These are phyloP conservation scores for rat (Rattus norvegicus) DNA, from an alignment of 2,113 vertebrate species.

Conservation along the genomic window DNA sequence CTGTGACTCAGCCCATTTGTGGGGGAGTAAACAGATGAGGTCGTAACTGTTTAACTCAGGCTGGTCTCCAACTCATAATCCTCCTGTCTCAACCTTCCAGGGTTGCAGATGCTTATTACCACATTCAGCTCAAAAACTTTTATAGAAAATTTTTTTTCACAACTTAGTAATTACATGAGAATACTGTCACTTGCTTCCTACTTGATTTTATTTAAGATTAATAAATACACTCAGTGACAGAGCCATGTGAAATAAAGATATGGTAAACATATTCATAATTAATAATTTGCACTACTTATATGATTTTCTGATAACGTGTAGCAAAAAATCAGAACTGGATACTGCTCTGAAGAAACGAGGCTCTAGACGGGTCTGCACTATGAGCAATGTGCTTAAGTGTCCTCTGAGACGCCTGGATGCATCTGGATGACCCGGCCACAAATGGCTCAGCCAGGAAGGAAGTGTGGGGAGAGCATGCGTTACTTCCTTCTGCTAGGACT, in stretches of 20 bases:
- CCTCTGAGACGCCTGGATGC: conserved; percentile 67
- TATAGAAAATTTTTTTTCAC: background rate
- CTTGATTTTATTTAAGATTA: background rate
- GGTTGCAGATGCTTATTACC: background rate
- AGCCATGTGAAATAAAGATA: conserved; percentile 21
- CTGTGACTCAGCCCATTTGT: background rate
- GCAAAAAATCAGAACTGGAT: background rate
- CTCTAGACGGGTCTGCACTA: background rate
- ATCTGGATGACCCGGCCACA: conserved; percentile 73
- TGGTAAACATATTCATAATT: background rate
- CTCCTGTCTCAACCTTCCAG: background rate
- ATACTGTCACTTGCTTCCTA: background rate
- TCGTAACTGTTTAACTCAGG: background rate
- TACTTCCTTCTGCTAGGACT: conserved; percentile 64
- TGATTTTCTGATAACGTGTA: conserved; percentile 34
- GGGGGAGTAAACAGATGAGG: too few relatives aligned
- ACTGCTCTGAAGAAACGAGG: background rate
- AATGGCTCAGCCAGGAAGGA: conserved; percentile 70
- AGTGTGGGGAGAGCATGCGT: background rate
- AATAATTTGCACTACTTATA: background rate
- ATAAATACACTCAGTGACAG: background rate
- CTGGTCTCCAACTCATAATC: background rate
- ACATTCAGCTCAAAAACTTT: background rate
- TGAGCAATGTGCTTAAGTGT: background rate
- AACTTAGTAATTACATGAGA: background rate